Evolutionary conservation across 2,888 invertebrate genomes (phyloP), one percentile per base, ranked within the genome.

Genomic region (Melanophora roralis): DNA sequence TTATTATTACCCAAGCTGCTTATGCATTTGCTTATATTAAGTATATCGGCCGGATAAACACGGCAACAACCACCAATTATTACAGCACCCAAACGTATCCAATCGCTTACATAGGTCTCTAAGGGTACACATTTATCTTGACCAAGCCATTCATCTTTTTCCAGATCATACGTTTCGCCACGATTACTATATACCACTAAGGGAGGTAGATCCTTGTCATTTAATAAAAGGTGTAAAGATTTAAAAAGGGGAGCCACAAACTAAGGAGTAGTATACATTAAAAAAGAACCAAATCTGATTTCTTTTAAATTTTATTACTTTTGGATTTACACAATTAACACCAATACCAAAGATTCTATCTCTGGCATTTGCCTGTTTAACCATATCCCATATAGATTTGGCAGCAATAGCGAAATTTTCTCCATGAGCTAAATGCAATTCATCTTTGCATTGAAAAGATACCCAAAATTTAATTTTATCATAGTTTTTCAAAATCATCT

Each of bases 51-150:
- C 5, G 97, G 95, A 85, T 94, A 94, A 0, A 96, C 95, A 82
- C 97, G 92, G 88, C 98, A 98, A 86, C 98, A 98, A 0, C 98
- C 98, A 49, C 98, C 98, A 23, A 98, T 92, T 88, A 95, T 95
- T 53, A 92, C 92, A 27, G 95, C 95, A 0, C 97, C 97, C 47
- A 94, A 89, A 64, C 93, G 91, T 65, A 96, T 87, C 97, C 98
- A 98, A 83, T 94, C 93, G 32, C 92, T 91, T 11, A 97, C 92
- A 86, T 93, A 95, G 23, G 92, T 91, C 81, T 93, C 93, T 0
- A 96, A 92, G 4, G 94, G 91, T 84, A 93, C 92, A 86, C 93
- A 93, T 85, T 93, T 92, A 82, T 93, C 93, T 55, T 93, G 91
- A 81, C 93, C 93, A 75, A 93, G 93, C 95, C 95, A 95, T 55